Evolutionary conservation across 2,113 vertebrate species (phyloP), one percentile per base, ranked within the genome.

Genomic region (Mormoops blainvillei): DNA sequence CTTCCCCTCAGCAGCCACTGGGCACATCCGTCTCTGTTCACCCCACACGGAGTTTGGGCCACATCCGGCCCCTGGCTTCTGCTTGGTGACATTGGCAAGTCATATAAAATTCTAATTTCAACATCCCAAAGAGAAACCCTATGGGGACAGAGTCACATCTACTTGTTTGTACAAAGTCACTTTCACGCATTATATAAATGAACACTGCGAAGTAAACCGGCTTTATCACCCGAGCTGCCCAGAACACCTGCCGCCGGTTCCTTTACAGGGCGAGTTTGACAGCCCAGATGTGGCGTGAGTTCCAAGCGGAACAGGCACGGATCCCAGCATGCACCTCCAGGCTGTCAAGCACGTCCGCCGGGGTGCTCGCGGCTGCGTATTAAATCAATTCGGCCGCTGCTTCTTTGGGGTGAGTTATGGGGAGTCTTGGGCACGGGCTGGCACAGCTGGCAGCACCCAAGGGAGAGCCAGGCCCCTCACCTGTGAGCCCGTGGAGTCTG

Each of bases 71-170:
- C 6, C 18, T 11, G 67, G 45, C 7, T 54, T 41, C 50, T 78
- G 11, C 65, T 58, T 41, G 68, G 26, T 68, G 65, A 65, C 9
- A 28, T 54, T 45, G 56, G 22, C 84, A 95, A 68, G 85, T 28
- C 19, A 24, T 65, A 50, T 50, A 26, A n/a, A n/a, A 92, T 43
- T 89, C 15, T 65, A 67, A 74, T 96, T 43, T 80, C 48, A 71
- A 5, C 43, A 14, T 76, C 48, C 54, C 16, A 11, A 63, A 94
- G 58, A 74, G 70, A 89, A 41, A 56, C 70, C 56, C 38, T 33
- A 6, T 11, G 61, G 26, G 73, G 61, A 54, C 9, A 80, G 15
- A 84, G 36, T 2, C 63, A 52, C n/a, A 19, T 2, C 41, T 74
- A n/a, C 36, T 68, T 81, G 41, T 68, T 61, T 52, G 28, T 9